A percentile compares a stretch with the other conserved stretches of the same genome.
Evolutionary conservation across 2,113 vertebrate genomes (phyloP).

Genomic region (Heterotilapia buettikoferi): DNA sequence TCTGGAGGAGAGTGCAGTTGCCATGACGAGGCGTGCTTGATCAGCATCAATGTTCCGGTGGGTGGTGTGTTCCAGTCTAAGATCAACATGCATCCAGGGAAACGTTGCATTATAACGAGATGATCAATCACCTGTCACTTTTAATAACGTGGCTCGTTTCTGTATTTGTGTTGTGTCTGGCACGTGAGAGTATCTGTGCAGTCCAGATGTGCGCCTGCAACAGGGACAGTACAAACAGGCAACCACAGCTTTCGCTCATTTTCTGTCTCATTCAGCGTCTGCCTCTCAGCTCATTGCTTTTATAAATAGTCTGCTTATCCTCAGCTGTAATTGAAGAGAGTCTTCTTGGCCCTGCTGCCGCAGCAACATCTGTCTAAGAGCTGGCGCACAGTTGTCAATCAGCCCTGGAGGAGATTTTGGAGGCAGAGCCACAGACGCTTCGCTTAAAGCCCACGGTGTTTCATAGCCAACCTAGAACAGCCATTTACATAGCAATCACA

Average conservation of each 20-base stretch:
- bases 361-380: slow-evolving; percentile 38
- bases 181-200: not conserved
- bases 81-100: not conserved
- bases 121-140: not conserved
- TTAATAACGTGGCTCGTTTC: not conserved
- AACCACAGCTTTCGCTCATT: not conserved
- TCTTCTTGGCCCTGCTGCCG: not conserved
- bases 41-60: not conserved
- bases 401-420: slow-evolving; percentile 15
- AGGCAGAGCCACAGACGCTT: not conserved
- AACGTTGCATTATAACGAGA: not conserved
- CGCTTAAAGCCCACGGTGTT: not conserved
- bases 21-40: not conserved
- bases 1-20: not conserved
- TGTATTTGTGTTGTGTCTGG: not conserved
- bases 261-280: not conserved
- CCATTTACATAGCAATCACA: slow-evolving; percentile 29
- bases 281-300: not conserved
- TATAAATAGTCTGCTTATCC: slow-evolving; percentile 5
- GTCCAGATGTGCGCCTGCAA: not conserved
- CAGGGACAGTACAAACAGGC: not conserved
- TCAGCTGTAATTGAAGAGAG: not conserved
- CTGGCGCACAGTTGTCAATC: slow-evolving; percentile 37
- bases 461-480: not conserved
- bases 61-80: not conserved